Evolutionary conservation across 2,113 vertebrate species (phyloP).

Genomic region (Laterallus jamaicensis): DNA sequence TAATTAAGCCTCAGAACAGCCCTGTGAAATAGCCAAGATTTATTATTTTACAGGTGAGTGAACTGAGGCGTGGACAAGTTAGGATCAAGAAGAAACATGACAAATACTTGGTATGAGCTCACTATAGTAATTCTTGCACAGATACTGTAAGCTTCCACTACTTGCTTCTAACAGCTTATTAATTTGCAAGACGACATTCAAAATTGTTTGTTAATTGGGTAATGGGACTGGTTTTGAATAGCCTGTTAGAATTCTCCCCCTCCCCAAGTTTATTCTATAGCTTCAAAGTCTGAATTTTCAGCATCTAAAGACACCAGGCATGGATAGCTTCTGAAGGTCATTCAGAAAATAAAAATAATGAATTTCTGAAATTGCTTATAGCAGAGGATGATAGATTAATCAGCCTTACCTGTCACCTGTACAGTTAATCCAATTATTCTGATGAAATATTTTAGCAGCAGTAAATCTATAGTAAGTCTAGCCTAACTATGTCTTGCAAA

Average conservation of each 20-base stretch:
- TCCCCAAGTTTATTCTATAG: neutral
- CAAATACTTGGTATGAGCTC: neutral
- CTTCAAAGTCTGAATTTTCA: neutral
- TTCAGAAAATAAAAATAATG: neutral
- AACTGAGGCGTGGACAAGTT: neutral
- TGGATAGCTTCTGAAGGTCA: neutral
- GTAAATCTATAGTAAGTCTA: neutral
- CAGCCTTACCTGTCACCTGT: neutral
- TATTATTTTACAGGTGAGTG: neutral
- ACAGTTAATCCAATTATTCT: neutral
- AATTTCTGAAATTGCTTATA: neutral
- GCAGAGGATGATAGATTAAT: neutral
- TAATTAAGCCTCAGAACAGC: slow-evolving; percentile 12
- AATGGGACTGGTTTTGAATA: neutral
- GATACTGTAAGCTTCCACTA: neutral
- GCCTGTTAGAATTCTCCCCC: neutral
- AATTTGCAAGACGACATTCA: neutral
- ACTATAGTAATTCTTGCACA: neutral
- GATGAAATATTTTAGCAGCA: neutral
- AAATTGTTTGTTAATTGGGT: neutral
- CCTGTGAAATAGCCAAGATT: neutral
- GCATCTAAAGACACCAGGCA: neutral
- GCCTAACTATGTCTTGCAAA: neutral
- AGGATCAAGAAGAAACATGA: neutral
- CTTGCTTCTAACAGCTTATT: neutral